These are phyloP conservation scores for Phataginus tetradactyla DNA, from an alignment of 2,797 vertebrate species.

Conservation along the genomic window DNA sequence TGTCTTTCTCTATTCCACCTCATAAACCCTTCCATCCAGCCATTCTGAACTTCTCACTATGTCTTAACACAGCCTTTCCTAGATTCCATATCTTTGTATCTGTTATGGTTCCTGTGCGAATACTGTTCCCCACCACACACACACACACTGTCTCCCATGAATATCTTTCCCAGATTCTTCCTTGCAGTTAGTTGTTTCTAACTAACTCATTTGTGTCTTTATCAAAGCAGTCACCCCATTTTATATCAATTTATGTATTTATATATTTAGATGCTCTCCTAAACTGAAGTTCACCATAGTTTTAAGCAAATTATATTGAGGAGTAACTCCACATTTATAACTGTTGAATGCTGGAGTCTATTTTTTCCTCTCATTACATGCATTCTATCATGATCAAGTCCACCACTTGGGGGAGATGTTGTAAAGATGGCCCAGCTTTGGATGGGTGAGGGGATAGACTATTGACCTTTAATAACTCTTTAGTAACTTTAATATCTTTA, in stretches of 20 bases:
- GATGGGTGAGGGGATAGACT: too few species aligned
- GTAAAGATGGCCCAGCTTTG: not conserved
- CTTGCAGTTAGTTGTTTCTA: not conserved
- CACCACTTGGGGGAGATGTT: slow-evolving; percentile 69
- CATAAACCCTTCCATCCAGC: not conserved
- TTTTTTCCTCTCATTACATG: not conserved
- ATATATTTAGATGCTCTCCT: not conserved
- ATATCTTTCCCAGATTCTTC: not conserved
- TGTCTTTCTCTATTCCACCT: not conserved
- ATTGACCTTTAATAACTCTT: not conserved
- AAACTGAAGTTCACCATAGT: not conserved
- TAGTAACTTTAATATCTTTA: not conserved
- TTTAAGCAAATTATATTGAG: not conserved
- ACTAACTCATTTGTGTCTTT: not conserved
- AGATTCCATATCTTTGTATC: not conserved
- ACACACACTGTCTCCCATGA: too few species aligned
- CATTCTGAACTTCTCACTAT: not conserved
- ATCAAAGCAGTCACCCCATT: not conserved
- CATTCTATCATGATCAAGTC: not conserved
- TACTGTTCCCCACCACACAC: not conserved
- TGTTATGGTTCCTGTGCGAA: not conserved
- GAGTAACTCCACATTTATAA: not conserved
- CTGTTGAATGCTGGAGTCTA: not conserved
- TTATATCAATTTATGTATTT: not conserved
- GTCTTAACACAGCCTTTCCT: not conserved